Evolutionary conservation across 1,140 invertebrate genomes (phyloP).

Genomic region (Antheraea pernyi): DNA sequence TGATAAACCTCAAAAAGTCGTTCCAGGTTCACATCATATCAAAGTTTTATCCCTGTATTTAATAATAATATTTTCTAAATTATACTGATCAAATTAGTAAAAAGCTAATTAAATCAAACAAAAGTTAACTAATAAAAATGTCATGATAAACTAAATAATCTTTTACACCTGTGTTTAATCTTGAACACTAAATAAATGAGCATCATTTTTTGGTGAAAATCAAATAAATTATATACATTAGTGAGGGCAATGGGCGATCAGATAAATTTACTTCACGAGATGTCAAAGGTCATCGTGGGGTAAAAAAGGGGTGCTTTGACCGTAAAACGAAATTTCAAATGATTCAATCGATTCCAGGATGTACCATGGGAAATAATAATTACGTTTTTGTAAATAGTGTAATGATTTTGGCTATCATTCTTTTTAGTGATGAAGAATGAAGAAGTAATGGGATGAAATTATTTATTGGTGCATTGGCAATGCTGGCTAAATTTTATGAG

Average conservation of each 20-base stretch:
- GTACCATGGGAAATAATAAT: background rate
- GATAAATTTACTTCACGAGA: slow-evolving; percentile 38
- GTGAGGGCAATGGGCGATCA: slow-evolving; percentile 27
- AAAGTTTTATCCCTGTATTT: too few relatives aligned
- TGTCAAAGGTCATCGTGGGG: slow-evolving; percentile 55
- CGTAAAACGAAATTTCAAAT: background rate
- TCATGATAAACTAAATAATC: background rate
- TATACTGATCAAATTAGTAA: too few relatives aligned
- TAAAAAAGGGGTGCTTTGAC: slow-evolving; percentile 10
- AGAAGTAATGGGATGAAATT: too few relatives aligned
- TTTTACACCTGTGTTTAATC: slow-evolving; percentile 46
- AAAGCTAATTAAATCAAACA: too few relatives aligned
- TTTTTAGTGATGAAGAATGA: too few relatives aligned
- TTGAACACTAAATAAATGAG: slow-evolving; percentile 41
- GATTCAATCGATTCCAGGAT: background rate
- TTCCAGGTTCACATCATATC: too few relatives aligned
- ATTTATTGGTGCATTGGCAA: too few relatives aligned
- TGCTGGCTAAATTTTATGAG: too few relatives aligned
- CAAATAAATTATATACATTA: slow-evolving; percentile 31
- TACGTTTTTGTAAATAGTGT: background rate
- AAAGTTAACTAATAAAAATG: background rate
- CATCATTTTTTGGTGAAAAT: slow-evolving; percentile 23
- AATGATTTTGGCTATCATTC: background rate
- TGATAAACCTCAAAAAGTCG: too few relatives aligned
- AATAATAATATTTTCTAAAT: too few relatives aligned